Percentiles rank a stretch among this genome's conserved stretches.
phyloP scores from a whole-genome alignment of 2,797 vertebrate genomes.

The Arrhamphus sclerolepis region DNA sequence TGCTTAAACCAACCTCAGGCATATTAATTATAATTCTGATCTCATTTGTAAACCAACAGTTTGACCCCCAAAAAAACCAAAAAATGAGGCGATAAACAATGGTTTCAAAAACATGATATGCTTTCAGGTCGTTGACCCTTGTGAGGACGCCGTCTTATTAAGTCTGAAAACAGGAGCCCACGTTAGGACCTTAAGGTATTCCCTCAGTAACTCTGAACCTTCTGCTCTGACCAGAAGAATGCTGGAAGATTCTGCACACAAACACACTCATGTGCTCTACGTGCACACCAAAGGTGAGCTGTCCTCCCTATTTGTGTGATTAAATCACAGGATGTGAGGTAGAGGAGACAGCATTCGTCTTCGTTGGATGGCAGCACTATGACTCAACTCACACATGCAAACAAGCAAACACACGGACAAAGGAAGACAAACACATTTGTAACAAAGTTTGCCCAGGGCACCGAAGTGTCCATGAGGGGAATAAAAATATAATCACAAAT shows the following conservation, averaged over 20 bases:
- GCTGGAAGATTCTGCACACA: constrained; percentile 16
- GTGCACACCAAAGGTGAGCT: constrained; percentile 36
- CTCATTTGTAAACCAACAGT: constrained; percentile 29
- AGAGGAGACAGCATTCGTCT: constrained; percentile 57
- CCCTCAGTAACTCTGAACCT: constrained; percentile 18
- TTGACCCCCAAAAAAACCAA: constrained; percentile 39
- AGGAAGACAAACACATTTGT: constrained; percentile 43
- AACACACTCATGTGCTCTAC: constrained; percentile 3
- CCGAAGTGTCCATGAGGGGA: constrained; percentile 32
- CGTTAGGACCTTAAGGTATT: constrained; percentile 19
- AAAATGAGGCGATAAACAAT: constrained; percentile 2
- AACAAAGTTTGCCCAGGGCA: constrained; percentile 41
- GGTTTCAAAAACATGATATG: neutral
- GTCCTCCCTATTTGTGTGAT: constrained; percentile 62
- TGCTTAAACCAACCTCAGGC: constrained; percentile 30
- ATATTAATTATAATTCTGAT: constrained; percentile 34
- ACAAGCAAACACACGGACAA: constrained; percentile 25
- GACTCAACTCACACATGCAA: constrained; percentile 46
- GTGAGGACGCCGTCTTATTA: constrained; percentile 3
- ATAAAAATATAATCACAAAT: neutral
- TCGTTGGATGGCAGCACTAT: constrained; percentile 41
- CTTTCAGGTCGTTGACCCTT: neutral
- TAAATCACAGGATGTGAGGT: constrained; percentile 62
- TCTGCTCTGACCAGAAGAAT: constrained; percentile 25
- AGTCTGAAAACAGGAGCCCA: neutral